Conservation (phyloP, 2,888 invertebrate genomes). For the Meiosimyza decipiens region DNA sequence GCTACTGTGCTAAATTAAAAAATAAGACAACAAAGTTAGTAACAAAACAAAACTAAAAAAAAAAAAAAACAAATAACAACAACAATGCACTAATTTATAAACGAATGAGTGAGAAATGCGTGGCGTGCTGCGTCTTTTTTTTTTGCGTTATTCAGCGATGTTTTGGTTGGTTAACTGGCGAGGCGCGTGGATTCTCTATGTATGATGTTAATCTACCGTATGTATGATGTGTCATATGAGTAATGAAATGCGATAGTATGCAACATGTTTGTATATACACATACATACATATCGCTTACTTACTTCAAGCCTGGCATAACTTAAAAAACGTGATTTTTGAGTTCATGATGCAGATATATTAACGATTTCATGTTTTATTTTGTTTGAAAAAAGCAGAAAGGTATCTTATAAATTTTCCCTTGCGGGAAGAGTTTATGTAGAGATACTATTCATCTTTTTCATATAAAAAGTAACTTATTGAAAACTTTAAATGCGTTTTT, state of each 20-base stretch:
- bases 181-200: slow-evolving; percentile 3
- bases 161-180: slow-evolving; percentile 16
- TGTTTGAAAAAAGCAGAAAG: no score
- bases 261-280: no score
- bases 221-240: background rate
- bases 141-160: background rate
- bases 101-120: slow-evolving; percentile 22
- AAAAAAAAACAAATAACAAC: background rate
- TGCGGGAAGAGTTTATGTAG: no score
- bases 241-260: background rate
- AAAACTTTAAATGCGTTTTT: no score
- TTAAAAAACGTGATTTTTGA: no score
- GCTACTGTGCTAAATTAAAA: background rate
- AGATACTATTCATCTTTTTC: no score
- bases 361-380: no score
- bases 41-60: background rate
- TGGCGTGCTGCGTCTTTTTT: background rate
- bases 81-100: background rate
- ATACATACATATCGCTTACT: no score
- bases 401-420: no score
- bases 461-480: no score
- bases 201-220: background rate
- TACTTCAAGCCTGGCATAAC: no score
- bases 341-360: no score
- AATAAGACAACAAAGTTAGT: background rate